These are phyloP conservation scores for Pegoplata infirma DNA, from an alignment of 2,888 invertebrate species.

Conservation along the genomic window DNA sequence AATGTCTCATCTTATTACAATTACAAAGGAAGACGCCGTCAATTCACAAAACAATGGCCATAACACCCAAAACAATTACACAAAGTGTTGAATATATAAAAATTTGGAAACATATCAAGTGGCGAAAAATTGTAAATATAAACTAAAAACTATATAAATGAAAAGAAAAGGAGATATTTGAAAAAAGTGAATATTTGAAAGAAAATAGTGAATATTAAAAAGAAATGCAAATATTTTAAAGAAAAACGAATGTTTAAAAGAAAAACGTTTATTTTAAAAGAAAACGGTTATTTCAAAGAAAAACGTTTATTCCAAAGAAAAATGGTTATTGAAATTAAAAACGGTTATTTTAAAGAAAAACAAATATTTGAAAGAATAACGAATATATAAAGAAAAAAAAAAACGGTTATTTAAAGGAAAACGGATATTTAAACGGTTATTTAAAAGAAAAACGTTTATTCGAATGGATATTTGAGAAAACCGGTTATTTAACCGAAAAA, in stretches of 20 bases:
- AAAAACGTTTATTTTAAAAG: not conserved
- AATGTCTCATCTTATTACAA: constrained; percentile 42
- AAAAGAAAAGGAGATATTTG: constrained; percentile 31
- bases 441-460: not conserved
- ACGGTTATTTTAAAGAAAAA: not conserved
- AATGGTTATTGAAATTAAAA: not conserved
- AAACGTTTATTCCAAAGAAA: not conserved
- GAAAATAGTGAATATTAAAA: constrained; percentile 19
- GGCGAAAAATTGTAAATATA: constrained; percentile 79
- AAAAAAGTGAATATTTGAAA: constrained; percentile 38
- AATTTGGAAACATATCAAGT: constrained; percentile 90
- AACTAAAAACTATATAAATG: constrained; percentile 35
- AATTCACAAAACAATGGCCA: constrained; percentile 66
- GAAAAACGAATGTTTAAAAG: not conserved
- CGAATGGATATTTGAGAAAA: not conserved
- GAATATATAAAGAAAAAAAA: too few relatives aligned
- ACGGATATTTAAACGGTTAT: constrained; percentile 3
- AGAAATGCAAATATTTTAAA: not conserved
- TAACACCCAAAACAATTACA: constrained; percentile 70
- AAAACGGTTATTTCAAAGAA: not conserved
- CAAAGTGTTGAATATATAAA: constrained; percentile 79
- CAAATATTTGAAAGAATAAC: too few relatives aligned
- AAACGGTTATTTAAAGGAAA: not conserved
- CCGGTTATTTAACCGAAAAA: too few relatives aligned
- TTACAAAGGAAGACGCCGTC: constrained; percentile 22